Percentiles rank a stretch among this genome's conserved stretches.
Conservation (phyloP, 35 echinoderm and acorn worm genomes). For the Lytechinus pictus region DNA sequence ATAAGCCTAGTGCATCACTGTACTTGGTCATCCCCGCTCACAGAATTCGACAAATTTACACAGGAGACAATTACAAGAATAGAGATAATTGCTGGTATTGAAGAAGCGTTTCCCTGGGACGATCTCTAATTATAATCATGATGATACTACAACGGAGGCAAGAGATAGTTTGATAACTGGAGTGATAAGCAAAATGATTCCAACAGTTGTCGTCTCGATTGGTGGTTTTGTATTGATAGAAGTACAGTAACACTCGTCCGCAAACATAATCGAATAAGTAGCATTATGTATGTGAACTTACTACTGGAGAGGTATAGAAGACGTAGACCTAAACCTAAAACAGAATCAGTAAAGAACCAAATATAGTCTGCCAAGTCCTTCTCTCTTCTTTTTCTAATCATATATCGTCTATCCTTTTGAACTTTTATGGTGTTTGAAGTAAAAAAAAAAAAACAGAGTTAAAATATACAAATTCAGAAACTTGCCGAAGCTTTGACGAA, state of each 20-base stretch:
- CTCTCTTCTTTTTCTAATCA: background rate
- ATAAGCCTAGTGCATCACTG: background rate
- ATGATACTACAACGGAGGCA: background rate
- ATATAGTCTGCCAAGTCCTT: background rate
- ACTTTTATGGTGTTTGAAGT: background rate
- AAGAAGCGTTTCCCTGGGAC: background rate
- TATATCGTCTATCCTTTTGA: background rate
- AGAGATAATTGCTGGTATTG: conserved; percentile 11
- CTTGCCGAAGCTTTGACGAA: background rate
- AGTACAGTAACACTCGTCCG: background rate
- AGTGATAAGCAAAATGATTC: background rate
- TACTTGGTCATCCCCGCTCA: background rate
- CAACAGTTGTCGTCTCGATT: background rate
- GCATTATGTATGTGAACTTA: background rate
- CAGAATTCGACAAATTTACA: conserved; percentile 3
- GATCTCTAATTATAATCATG: background rate
- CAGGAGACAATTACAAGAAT: background rate
- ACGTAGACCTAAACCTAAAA: background rate
- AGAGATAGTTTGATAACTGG: background rate
- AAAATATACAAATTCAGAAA: background rate
- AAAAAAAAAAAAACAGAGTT: background rate
- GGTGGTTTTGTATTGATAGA: background rate
- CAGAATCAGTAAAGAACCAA: background rate
- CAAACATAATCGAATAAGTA: conserved; percentile 20
- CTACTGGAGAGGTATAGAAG: background rate